A percentile compares a stretch with the other conserved stretches of the same genome.
Evolutionary conservation across 2,113 vertebrate genomes (phyloP).

Genomic region (Caranx melampygus): DNA sequence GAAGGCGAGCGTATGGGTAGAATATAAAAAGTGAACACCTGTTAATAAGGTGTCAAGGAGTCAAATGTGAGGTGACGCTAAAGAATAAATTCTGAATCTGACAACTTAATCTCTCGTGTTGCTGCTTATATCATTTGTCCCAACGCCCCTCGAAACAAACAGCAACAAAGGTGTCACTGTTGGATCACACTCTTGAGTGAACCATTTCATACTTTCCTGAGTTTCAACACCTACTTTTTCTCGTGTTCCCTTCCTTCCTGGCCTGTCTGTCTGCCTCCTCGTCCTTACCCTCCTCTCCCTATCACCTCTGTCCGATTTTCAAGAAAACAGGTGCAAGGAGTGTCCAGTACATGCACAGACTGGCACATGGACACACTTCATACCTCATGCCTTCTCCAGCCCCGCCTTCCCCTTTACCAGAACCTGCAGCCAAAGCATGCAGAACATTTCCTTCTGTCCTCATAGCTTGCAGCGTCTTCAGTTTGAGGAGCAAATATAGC

Average conservation of each 20-base stretch:
- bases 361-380: conserved; percentile 26
- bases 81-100: conserved; percentile 3
- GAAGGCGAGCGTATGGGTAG: conserved; percentile 1
- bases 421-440: conserved; percentile 77
- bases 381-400: conserved; percentile 26
- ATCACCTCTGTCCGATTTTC: conserved; percentile 40
- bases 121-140: background rate
- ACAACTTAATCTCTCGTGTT: background rate
- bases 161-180: conserved; percentile 3
- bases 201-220: conserved; percentile 27
- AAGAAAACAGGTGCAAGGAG: conserved; percentile 79
- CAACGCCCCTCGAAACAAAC: conserved; percentile 18
- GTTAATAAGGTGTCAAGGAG: conserved; percentile 58
- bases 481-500: conserved; percentile 70
- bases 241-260: conserved; percentile 24
- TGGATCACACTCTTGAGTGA: background rate
- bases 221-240: conserved; percentile 46
- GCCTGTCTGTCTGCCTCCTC: conserved; percentile 28
- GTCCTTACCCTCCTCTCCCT: conserved; percentile 42
- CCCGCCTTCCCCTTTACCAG: conserved; percentile 46
- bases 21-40: conserved; percentile 53
- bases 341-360: conserved; percentile 41
- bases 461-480: conserved; percentile 64
- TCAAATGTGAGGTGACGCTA: conserved; percentile 27
- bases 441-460: conserved; percentile 75